Conservation (phyloP, 2,888 invertebrate genomes). For the Phyllotreta striolata region DNA sequence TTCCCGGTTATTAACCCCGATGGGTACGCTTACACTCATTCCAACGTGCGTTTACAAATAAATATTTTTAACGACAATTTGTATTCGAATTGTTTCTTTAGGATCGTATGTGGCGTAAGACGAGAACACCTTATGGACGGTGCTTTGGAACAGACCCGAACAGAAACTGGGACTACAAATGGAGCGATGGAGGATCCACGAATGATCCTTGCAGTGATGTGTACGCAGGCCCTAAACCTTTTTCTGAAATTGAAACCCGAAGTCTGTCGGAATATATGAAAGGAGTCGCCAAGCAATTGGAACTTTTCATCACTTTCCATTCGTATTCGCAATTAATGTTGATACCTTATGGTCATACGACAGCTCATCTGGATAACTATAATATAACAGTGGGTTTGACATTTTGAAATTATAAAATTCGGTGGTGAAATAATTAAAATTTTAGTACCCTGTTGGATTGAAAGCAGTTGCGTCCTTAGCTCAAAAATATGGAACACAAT, state of each 20-base stretch:
- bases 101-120: slow-evolving; percentile 78
- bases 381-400: slow-evolving; percentile 64
- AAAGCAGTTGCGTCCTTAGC: slow-evolving; percentile 52
- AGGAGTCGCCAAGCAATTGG: slow-evolving; percentile 49
- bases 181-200: slow-evolving; percentile 70
- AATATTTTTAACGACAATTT: neutral
- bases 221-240: slow-evolving; percentile 72
- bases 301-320: slow-evolving; percentile 75
- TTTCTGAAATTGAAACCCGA: slow-evolving; percentile 75
- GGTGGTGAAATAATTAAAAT: neutral
- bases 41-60: slow-evolving; percentile 62
- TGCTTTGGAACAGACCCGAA: slow-evolving; percentile 78
- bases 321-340: slow-evolving; percentile 76
- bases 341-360: slow-evolving; percentile 74
- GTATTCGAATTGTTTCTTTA: slow-evolving; percentile 48
- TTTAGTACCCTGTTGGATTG: slow-evolving; percentile 44
- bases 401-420: neutral
- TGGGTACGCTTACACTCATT: slow-evolving; percentile 74
- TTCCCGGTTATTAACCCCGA: slow-evolving; percentile 78
- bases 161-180: slow-evolving; percentile 77
- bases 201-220: slow-evolving; percentile 67
- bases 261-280: slow-evolving; percentile 65
- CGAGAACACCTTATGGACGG: slow-evolving; percentile 62
- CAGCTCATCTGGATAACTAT: slow-evolving; percentile 66
- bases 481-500: slow-evolving; percentile 59